Evolutionary conservation across 2,113 vertebrate species (phyloP), one percentile per base, ranked within the genome.

Genomic region (Sakesphorus luctuosus): DNA sequence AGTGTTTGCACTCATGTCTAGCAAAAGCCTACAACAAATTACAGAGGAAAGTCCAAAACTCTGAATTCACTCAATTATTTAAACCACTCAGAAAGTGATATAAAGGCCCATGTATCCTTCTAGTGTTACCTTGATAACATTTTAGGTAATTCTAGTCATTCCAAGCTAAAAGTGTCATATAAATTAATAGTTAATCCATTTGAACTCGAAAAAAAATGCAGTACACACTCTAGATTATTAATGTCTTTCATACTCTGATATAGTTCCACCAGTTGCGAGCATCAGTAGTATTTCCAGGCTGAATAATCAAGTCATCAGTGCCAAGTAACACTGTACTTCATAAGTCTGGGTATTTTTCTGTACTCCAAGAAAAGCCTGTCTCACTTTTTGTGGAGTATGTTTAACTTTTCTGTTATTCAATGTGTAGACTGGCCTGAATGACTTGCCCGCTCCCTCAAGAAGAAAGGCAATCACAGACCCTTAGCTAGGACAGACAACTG

Each of bases 401-500:
- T n/a, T n/a, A n/a, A n/a, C n/a, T n/a, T 49, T 84, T 80, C 83
- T 62, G 4, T 29, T 84, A 14, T 58, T 56, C 40, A 13, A 3
- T 49, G 66, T 40, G 14, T 9, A 38, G 50, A 17, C 20, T 21
- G 77, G 77, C 46, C 20, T 26, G 56, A 53, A 5, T 43, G 43
- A 31, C 36, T 65, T 26, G 6, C 26, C 53, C 67, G 6, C 68
- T 94, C 52, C 28, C 17, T 35, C 47, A 10, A 24, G 66, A 33
- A 61, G n/a, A 11, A 15, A 52, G 18, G 1, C 75, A 36, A 13
- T 21, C 44, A 3, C 3, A 86, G 43, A 61, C 13, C 52, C 28
- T 68, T 14, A 85, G 80, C 72, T 68, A 89, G 78, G 62, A 66
- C 17, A 71, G 79, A 91, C 83, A 93, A 87, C 69, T 89, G 84